Base-by-base conservation (phyloP, 92 coral and sea anemone species). In the Zoanthus solanderi region DNA sequence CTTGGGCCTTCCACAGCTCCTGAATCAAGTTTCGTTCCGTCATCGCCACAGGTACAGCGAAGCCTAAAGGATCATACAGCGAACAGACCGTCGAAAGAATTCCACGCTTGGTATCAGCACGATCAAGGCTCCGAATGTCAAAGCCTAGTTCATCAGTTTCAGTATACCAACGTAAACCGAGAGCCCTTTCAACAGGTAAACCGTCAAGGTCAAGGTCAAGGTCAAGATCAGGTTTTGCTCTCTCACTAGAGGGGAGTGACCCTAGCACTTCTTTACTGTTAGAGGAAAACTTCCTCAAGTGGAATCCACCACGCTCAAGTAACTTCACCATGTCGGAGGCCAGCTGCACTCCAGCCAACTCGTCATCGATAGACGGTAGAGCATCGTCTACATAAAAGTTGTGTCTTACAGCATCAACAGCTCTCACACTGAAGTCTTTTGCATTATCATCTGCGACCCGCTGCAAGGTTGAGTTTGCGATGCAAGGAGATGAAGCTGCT, bases 81-180 rank as follows among this genome's bases (percentile, higher is more conserved):
- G 90, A 92, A 74, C 94, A 88, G 45, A 91, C 90, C 9, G 93
- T 88, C 0, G 91, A 90, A 72, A 94, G 73, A 17, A 90, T 83
- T 0, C 97, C 95, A 15, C 97, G 52, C 75, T 86, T 90, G 0
- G 95, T 92, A 45, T 90, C 91, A 13, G 97, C 93, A 50, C 88
- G 90, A 68, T 77, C 60, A 0, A 92, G 87, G 9, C 88, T 53
- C 52, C 56, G 77, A 34, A 94, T 76, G 71, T 71, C 32, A 52
- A 94, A 94, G 6, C 87, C 90, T 0, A 94, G 80, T 23, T 48
- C 75, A 66, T 94, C 92, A 31, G 85, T 73, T 65, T 83, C 93
- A 14, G 83, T 71, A 56, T 30, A 54, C 95, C 94, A 92, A 2
- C 67, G 89, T 9, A 92, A 56, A 9, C 91, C 92, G 34, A 90